Percentiles rank a stretch among this genome's conserved stretches.
Conservation (phyloP, 2,113 vertebrate species). For the Brevimyrus niger region DNA sequence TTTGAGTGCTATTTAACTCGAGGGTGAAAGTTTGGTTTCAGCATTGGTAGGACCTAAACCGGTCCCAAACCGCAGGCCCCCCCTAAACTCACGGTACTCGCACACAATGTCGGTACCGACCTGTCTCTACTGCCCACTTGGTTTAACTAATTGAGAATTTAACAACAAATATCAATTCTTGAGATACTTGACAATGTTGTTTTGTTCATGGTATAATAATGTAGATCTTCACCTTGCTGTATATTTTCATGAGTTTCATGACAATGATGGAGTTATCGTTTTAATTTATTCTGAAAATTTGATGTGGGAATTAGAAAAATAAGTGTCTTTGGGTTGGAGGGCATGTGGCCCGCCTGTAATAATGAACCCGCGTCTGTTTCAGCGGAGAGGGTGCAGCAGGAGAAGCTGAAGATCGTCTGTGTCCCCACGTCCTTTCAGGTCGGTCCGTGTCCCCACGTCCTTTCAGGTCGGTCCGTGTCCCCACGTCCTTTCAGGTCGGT, state of each 20-base stretch:
- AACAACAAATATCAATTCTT: not conserved
- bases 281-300: not conserved
- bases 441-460: slow-evolving; percentile 77
- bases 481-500: slow-evolving; percentile 90
- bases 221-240: not conserved
- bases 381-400: slow-evolving; percentile 86
- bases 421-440: slow-evolving; percentile 97
- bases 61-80: not conserved
- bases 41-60: not conserved
- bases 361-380: slow-evolving; percentile 26
- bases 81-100: not conserved
- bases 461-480: slow-evolving; percentile 86
- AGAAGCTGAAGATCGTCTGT: slow-evolving; percentile 83
- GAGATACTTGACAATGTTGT: not conserved
- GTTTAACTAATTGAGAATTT: not conserved
- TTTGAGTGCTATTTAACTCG: not conserved
- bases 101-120: not conserved
- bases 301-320: not conserved
- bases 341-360: not conserved
- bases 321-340: not conserved
- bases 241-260: not conserved
- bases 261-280: not conserved
- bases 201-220: not conserved
- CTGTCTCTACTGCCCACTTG: not conserved
- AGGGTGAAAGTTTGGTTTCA: not conserved